Evolutionary conservation across 2,797 vertebrate genomes (phyloP).

Genomic region (Semaprochilodus insignis): DNA sequence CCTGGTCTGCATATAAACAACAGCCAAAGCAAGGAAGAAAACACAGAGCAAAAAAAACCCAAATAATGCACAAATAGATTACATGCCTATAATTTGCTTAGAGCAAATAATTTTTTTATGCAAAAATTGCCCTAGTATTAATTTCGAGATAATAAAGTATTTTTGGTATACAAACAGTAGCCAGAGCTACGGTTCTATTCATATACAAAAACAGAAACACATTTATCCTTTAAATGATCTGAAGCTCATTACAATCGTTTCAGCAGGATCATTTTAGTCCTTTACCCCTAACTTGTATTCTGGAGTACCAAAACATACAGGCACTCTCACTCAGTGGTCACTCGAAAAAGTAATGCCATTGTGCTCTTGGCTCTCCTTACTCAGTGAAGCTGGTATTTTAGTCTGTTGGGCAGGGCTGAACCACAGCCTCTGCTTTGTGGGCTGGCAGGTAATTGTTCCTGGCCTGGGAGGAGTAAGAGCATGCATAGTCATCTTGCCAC

Average conservation of each 20-base stretch:
- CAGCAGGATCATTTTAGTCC: background rate
- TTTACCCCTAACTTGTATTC: constrained; percentile 16
- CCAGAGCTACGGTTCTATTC: background rate
- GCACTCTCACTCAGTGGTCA: constrained; percentile 11
- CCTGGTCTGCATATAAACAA: background rate
- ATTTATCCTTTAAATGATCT: background rate
- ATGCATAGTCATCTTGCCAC: background rate
- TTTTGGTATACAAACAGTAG: background rate
- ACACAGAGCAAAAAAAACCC: background rate
- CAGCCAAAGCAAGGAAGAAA: background rate
- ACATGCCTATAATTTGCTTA: too few species aligned
- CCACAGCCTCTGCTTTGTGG: constrained; percentile 7
- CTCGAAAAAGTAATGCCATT: constrained; percentile 34
- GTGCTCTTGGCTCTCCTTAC: constrained; percentile 17
- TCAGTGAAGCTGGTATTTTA: constrained; percentile 10
- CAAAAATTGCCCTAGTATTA: too few species aligned
- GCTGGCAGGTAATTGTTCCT: constrained; percentile 39
- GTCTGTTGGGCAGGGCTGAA: background rate
- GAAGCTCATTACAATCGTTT: background rate
- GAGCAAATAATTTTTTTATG: too few species aligned
- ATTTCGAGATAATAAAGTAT: background rate
- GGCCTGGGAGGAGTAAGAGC: background rate
- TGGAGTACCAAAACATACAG: constrained; percentile 11
- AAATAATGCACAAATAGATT: background rate
- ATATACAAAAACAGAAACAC: background rate